phyloP scores from a whole-genome alignment of 1,140 invertebrate genomes.

The Danaus melanippus region DNA sequence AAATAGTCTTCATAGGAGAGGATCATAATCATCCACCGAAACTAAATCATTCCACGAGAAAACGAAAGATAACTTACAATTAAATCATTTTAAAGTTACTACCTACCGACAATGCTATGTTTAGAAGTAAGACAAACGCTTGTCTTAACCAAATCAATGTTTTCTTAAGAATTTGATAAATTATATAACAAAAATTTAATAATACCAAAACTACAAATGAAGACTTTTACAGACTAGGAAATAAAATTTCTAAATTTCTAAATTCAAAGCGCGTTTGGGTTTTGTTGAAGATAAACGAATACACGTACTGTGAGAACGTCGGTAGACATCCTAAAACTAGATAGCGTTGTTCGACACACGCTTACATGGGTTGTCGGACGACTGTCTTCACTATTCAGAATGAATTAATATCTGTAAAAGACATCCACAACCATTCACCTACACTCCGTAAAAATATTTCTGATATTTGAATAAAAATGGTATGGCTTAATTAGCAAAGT shows the following conservation, averaged over 20 bases:
- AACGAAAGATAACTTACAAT: too few relatives aligned
- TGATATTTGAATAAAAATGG: too few relatives aligned
- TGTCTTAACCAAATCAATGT: too few relatives aligned
- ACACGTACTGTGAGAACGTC: constrained; percentile 15
- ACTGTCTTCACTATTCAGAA: constrained; percentile 28
- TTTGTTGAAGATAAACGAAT: constrained; percentile 14
- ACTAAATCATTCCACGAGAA: background rate
- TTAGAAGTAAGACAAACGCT: too few relatives aligned
- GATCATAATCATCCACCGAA: constrained; percentile 8
- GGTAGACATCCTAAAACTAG: constrained; percentile 13
- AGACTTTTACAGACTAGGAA: too few relatives aligned
- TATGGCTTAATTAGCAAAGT: too few relatives aligned
- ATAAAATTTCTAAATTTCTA: constrained; percentile 1
- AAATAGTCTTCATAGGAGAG: constrained; percentile 2
- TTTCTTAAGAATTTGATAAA: too few relatives aligned
- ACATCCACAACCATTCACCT: constrained; percentile 20
- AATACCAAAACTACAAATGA: too few relatives aligned
- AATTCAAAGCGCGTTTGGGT: constrained; percentile 8
- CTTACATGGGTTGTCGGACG: constrained; percentile 32
- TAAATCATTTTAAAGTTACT: too few relatives aligned
- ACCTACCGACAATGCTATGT: too few relatives aligned
- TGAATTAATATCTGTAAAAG: constrained; percentile 18
- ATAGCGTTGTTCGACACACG: constrained; percentile 45
- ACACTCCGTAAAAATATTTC: too few relatives aligned
- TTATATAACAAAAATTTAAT: too few relatives aligned